Conservation (phyloP, 2,888 invertebrate genomes). For the Diplolepis rosae region DNA sequence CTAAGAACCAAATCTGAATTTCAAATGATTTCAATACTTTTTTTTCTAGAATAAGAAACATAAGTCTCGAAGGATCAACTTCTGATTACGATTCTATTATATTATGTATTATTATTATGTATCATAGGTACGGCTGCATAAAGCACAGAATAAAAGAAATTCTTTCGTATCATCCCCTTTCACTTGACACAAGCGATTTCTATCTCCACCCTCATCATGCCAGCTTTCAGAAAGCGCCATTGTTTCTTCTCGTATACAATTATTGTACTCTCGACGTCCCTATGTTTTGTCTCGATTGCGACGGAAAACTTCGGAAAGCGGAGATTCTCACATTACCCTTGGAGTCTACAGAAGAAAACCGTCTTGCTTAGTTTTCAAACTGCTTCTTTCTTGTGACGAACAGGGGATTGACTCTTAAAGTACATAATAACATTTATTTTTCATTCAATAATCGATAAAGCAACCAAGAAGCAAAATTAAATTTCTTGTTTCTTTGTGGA, state of each 20-base stretch:
- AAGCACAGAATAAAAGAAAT: neutral
- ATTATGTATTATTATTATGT: neutral
- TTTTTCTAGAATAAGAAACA: no score
- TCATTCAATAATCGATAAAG: neutral
- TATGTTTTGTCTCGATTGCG: slow-evolving; percentile 27
- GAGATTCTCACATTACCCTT: neutral
- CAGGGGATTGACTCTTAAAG: neutral
- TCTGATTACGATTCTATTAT: neutral
- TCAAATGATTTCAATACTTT: no score
- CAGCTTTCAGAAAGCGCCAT: neutral
- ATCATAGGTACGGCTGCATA: neutral
- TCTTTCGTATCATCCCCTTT: neutral
- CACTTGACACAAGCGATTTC: neutral
- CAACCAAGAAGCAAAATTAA: neutral
- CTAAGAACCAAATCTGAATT: no score
- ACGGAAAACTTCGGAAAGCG: slow-evolving; percentile 22
- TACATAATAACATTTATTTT: neutral
- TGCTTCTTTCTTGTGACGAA: neutral
- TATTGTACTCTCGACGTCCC: slow-evolving; percentile 17
- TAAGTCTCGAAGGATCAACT: no score
- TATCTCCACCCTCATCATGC: slow-evolving; percentile 20
- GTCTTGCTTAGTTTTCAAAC: slow-evolving; percentile 8
- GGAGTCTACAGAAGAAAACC: neutral
- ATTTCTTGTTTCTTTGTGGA: neutral
- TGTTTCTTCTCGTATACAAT: slow-evolving; percentile 24